Base-by-base conservation (phyloP, 2,888 invertebrate genomes). In the Amphipoea oculea region DNA sequence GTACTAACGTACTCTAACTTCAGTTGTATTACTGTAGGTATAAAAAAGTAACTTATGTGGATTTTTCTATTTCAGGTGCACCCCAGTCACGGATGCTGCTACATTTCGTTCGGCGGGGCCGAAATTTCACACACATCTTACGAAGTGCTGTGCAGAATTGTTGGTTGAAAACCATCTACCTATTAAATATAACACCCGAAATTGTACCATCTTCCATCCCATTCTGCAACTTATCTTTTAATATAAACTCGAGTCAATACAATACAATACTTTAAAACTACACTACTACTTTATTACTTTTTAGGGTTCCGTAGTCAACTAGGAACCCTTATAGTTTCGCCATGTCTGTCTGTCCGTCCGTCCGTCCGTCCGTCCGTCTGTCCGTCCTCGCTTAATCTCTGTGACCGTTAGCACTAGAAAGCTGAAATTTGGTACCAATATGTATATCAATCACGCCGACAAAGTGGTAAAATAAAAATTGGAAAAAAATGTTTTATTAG, bases 21-120 rank as follows among this genome's bases (percentile, higher is more conserved):
- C 36, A 66, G 4, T 7, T 48, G 6, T 5, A 20, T 42, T 62
- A 20, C 42, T 63, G 7, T 7, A 29, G 29, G 12, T 29, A 12
- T 29, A 20, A 17, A 20, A 36, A 60, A 60, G 14, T 60, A n/a
- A 57, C n/a, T 0, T 60, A 29, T 17, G 23, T 54, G 40, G 5
- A 23, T 54, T 14, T 54, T 40, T 70, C 71, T 4, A 80, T 91
- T 91, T 20, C 92, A 96, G 96, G 92, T 96, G 23, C 96, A 96
- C 78, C 94, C 96, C 6, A 96, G 95, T 70, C 96, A 96, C 87
- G 93, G 94, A 60, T 95, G 96, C 81, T 92, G 93, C 78, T 96
- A 96, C 88, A 96, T 96, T 82, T 94, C 95, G 3, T 96, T 94
- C 72, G 92, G 94, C n/a, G 96, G 96, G 23, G 81, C 89, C 51